Conservation (phyloP, 2,888 invertebrate genomes). For the Galeopsomyia nigrocyanea region DNA sequence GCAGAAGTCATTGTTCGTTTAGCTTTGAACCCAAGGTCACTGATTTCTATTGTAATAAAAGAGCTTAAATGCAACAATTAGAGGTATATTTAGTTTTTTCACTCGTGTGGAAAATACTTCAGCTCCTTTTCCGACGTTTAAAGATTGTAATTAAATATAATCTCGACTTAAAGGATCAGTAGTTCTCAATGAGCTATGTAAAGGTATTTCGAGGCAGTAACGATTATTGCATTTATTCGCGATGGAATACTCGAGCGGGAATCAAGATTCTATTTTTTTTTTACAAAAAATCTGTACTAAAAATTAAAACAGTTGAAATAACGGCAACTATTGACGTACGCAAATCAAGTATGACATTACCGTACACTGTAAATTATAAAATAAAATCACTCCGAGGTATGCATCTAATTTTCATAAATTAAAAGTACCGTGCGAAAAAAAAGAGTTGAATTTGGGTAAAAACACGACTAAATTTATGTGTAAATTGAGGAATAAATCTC, state of each 20-base stretch:
- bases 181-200: background rate
- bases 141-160: background rate
- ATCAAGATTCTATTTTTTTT: no score
- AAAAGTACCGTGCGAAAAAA: no score
- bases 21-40: constrained; percentile 3
- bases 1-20: constrained; percentile 4
- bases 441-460: background rate
- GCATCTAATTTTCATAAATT: no score
- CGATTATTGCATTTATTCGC: no score
- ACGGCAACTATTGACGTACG: no score
- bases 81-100: background rate
- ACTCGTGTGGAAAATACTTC: background rate
- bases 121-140: background rate
- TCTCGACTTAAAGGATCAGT: background rate
- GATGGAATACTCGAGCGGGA: no score
- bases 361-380: no score
- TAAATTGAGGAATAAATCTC: constrained; percentile 20
- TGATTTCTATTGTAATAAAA: background rate
- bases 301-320: no score
- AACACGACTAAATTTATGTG: background rate
- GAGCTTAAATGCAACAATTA: background rate
- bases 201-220: background rate
- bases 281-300: no score
- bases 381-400: no score
- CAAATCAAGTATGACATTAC: no score